Percentiles rank a stretch among this genome's conserved stretches.
Conservation (phyloP, 1,140 invertebrate species). For the Neodiprion pinetum region DNA sequence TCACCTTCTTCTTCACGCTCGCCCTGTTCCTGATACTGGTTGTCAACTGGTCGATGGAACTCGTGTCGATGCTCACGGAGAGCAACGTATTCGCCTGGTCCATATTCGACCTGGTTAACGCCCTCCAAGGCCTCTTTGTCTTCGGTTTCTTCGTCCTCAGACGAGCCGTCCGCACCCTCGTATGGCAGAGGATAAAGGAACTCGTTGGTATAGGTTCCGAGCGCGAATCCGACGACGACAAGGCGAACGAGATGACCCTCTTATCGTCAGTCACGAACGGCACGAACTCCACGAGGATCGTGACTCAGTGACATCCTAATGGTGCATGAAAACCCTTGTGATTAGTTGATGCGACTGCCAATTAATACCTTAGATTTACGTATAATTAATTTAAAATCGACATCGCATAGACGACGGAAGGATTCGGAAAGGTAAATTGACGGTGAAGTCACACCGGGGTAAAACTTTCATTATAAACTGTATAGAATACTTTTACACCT, state of each 20-base stretch:
- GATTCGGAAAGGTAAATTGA: no score
- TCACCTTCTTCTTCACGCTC: constrained; percentile 56
- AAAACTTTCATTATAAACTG: no score
- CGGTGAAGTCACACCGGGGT: no score
- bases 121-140: constrained; percentile 61
- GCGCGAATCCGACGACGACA: constrained; percentile 37
- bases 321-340: no score
- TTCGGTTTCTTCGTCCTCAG: constrained; percentile 63
- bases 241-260: constrained; percentile 43
- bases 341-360: no score
- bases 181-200: constrained; percentile 52
- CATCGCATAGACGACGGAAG: no score
- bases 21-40: constrained; percentile 66
- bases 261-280: constrained; percentile 45
- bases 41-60: constrained; percentile 64
- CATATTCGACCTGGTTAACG: constrained; percentile 62
- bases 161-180: constrained; percentile 55
- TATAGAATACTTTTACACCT: no score
- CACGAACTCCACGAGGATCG: constrained; percentile 16
- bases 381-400: no score
- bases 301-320: neutral
- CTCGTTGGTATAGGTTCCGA: constrained; percentile 36
- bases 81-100: constrained; percentile 59
- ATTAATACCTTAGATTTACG: no score
- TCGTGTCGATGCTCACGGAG: constrained; percentile 61